These are phyloP conservation scores for Sibirionetta formosa DNA, from an alignment of 2,797 vertebrate genomes.

Conservation along the genomic window DNA sequence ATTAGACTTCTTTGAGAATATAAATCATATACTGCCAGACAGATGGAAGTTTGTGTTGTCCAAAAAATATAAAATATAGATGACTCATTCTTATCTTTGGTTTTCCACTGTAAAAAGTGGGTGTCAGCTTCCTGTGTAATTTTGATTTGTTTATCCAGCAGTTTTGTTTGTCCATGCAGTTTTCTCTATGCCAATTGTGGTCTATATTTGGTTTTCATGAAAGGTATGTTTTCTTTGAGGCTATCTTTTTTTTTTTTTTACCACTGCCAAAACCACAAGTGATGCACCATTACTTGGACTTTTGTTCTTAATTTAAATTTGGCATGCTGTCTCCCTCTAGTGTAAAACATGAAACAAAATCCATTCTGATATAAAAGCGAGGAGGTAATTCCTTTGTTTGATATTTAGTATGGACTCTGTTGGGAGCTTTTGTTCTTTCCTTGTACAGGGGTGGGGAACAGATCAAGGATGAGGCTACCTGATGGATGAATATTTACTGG, in stretches of 20 bases:
- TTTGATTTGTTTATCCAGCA: constrained; percentile 90
- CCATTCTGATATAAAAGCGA: constrained; percentile 82
- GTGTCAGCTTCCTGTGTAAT: constrained; percentile 87
- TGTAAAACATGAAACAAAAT: constrained; percentile 83
- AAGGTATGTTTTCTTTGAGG: constrained; percentile 93
- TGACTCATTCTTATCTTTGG: constrained; percentile 86
- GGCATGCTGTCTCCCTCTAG: constrained; percentile 82
- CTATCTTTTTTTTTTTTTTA: constrained; percentile 71
- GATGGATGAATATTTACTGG: not conserved
- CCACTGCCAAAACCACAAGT: constrained; percentile 91
- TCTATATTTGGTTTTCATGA: constrained; percentile 93
- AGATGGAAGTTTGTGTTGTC: constrained; percentile 76
- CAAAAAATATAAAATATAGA: constrained; percentile 81
- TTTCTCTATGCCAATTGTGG: constrained; percentile 86
- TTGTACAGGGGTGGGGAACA: not conserved
- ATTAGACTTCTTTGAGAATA: constrained; percentile 77
- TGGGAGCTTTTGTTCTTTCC: constrained; percentile 39
- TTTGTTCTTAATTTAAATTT: constrained; percentile 95
- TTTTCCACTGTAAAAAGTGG: constrained; percentile 84
- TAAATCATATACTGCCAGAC: constrained; percentile 75
- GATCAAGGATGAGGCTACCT: not conserved
- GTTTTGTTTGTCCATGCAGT: constrained; percentile 92
- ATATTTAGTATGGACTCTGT: constrained; percentile 18
- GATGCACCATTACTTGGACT: constrained; percentile 87
- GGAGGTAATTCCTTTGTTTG: constrained; percentile 70